Percentiles rank a stretch among this genome's conserved stretches.
Conservation (phyloP, 2,888 invertebrate species). For the Leucophenga maculata region DNA sequence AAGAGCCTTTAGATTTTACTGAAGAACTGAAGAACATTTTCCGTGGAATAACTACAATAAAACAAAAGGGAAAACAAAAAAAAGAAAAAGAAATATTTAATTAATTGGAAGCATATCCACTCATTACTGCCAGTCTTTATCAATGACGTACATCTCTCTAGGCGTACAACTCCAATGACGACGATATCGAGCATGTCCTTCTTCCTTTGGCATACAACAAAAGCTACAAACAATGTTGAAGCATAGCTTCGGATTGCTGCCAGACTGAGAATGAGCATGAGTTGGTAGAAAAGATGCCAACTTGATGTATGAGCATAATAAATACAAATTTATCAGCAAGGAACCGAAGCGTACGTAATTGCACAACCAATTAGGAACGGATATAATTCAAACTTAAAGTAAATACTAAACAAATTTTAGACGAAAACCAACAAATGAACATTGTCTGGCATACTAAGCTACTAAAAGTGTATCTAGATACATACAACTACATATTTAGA, state of each 20-base stretch:
- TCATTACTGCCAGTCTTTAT: slow-evolving; percentile 53
- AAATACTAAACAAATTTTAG: slow-evolving; percentile 36
- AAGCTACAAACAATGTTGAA: no score
- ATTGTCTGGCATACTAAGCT: no score
- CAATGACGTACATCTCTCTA: slow-evolving; percentile 43
- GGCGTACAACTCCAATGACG: not conserved
- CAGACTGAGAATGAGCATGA: slow-evolving; percentile 16
- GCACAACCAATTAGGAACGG: slow-evolving; percentile 59
- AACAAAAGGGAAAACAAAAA: not conserved
- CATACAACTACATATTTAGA: no score
- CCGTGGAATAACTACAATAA: not conserved
- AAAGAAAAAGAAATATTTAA: slow-evolving; percentile 43
- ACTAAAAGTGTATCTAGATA: no score
- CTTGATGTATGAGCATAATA: slow-evolving; percentile 63
- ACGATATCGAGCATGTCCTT: no score
- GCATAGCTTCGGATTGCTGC: not conserved
- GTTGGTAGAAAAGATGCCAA: slow-evolving; percentile 40
- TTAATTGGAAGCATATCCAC: slow-evolving; percentile 56
- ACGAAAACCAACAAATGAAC: slow-evolving; percentile 7
- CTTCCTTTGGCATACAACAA: no score
- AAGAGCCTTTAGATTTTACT: no score
- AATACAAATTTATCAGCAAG: slow-evolving; percentile 64
- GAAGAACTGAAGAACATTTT: not conserved
- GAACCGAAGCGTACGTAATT: slow-evolving; percentile 59
- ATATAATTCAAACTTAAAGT: slow-evolving; percentile 50